Evolutionary conservation across 1,140 invertebrate genomes (phyloP).

Genomic region (Aplysia californica): DNA sequence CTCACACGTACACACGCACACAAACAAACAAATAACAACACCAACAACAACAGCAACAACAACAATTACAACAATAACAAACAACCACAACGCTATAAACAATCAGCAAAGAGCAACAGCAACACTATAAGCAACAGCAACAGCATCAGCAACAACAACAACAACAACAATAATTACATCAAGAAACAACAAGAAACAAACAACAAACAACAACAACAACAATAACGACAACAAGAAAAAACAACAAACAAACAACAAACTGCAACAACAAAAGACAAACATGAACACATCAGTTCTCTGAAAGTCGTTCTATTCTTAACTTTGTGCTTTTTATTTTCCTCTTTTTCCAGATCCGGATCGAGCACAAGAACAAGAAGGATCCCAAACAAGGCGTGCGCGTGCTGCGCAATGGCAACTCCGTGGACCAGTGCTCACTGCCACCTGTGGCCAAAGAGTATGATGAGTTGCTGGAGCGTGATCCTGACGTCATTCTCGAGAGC

Average conservation of each 20-base stretch:
- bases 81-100: too few species aligned
- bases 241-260: neutral
- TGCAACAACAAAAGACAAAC: neutral
- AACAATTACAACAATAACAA: too few species aligned
- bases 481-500: neutral
- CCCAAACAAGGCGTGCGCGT: slow-evolving; percentile 27
- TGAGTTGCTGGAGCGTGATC: slow-evolving; percentile 2
- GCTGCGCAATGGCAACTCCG: slow-evolving; percentile 29
- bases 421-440: slow-evolving; percentile 5
- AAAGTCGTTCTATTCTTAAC: too few species aligned
- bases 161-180: neutral
- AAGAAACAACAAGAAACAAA: neutral
- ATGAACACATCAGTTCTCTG: too few species aligned
- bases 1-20: too few species aligned
- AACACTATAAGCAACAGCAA: too few species aligned
- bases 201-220: neutral
- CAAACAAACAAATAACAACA: too few species aligned
- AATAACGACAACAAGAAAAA: neutral
- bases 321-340: neutral
- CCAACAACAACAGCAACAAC: too few species aligned
- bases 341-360: slow-evolving; percentile 23
- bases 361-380: slow-evolving; percentile 23
- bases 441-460: neutral
- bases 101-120: too few species aligned
- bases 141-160: too few species aligned